Conservation (phyloP, 2,888 invertebrate species). For the Tricholauxania praeusta region DNA sequence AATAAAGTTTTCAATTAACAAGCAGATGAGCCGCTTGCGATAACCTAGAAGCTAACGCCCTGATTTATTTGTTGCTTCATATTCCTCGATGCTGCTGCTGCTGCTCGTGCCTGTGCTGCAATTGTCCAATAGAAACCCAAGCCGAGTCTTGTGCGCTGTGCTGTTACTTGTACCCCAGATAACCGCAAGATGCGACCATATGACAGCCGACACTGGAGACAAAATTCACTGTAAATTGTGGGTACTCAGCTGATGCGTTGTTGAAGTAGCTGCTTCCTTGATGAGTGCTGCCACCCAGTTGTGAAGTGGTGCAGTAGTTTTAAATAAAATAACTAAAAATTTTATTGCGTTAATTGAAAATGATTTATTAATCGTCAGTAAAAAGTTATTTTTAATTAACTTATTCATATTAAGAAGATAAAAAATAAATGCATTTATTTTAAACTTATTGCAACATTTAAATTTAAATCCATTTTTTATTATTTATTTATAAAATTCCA, state of each 20-base stretch:
- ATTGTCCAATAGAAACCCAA: neutral
- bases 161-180: neutral
- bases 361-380: too few species aligned
- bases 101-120: neutral
- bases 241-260: neutral
- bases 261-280: slow-evolving; percentile 16
- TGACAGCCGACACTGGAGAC: neutral
- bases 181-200: neutral
- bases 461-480: slow-evolving; percentile 6
- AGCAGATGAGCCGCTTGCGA: too few species aligned
- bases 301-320: neutral
- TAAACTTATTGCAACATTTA: slow-evolving; percentile 13
- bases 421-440: neutral
- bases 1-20: neutral
- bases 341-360: too few species aligned
- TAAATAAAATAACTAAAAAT: too few species aligned
- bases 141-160: neutral
- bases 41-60: neutral
- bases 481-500: too few species aligned
- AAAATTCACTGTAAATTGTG: too few species aligned
- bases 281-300: slow-evolving; percentile 17
- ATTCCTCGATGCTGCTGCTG: neutral
- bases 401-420: too few species aligned
- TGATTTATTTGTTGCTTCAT: slow-evolving; percentile 17
- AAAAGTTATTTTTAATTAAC: too few species aligned